Percentiles rank a stretch among this genome's conserved stretches.
Conservation (phyloP, 2,888 invertebrate species). For the Stratiomys singularior region DNA sequence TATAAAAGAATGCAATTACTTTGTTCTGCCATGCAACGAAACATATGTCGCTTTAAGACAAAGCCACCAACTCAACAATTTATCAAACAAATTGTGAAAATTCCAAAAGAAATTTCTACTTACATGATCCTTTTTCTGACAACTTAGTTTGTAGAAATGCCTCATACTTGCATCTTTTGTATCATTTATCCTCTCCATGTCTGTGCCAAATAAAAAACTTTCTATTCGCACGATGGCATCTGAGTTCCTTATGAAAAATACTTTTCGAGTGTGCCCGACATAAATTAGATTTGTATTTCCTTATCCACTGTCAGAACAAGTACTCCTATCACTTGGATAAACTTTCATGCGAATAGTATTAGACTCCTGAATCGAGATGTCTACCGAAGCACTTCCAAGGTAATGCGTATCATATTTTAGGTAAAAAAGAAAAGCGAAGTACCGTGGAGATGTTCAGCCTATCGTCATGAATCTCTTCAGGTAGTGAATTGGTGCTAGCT, state of each 20-base stretch:
- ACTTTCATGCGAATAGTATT: slow-evolving; percentile 7
- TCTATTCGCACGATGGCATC: not conserved
- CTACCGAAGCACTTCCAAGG: slow-evolving; percentile 1
- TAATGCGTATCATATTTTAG: slow-evolving; percentile 24
- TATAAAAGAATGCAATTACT: too few relatives aligned
- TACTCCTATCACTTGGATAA: not conserved
- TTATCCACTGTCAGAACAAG: not conserved
- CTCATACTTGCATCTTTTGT: too few relatives aligned
- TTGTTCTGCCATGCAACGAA: too few relatives aligned
- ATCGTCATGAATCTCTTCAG: not conserved
- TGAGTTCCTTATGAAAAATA: slow-evolving; percentile 19
- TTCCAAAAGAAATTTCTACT: too few relatives aligned
- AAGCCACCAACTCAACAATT: too few relatives aligned
- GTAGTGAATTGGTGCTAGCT: not conserved
- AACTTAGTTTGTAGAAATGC: too few relatives aligned
- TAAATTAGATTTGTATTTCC: slow-evolving; percentile 20
- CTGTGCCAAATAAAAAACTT: not conserved
- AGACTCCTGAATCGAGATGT: not conserved
- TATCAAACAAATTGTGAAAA: too few relatives aligned
- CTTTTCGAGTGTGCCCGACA: not conserved
- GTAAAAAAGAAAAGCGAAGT: not conserved
- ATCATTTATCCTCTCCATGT: not conserved
- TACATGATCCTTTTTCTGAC: too few relatives aligned
- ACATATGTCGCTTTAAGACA: too few relatives aligned
- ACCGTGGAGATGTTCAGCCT: not conserved